A percentile compares a stretch with the other conserved stretches of the same genome.
Evolutionary conservation across 1,140 invertebrate genomes (phyloP).

Genomic region (Meloidogyne floridensis): DNA sequence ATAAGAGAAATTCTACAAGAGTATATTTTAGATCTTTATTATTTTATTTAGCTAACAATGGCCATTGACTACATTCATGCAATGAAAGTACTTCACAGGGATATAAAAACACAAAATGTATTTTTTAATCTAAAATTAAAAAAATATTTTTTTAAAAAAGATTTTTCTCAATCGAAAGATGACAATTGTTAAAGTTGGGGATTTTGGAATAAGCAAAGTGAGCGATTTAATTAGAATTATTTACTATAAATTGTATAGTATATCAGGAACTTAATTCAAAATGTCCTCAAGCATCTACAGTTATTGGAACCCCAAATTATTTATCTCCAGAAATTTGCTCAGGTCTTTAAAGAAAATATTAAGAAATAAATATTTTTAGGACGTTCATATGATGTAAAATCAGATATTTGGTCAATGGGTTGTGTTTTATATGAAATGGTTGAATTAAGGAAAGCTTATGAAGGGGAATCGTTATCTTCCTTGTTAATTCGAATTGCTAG

Average conservation of each 20-base stretch:
- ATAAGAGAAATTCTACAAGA: no score
- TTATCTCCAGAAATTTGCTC: slow-evolving; percentile 82
- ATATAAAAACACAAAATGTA: slow-evolving; percentile 70
- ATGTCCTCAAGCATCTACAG: slow-evolving; percentile 44
- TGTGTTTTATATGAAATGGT: slow-evolving; percentile 80
- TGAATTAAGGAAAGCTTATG: slow-evolving; percentile 72
- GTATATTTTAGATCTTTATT: not conserved
- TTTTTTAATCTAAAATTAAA: not conserved
- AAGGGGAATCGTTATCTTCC: slow-evolving; percentile 66
- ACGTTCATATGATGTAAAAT: slow-evolving; percentile 74
- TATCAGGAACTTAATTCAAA: slow-evolving; percentile 29
- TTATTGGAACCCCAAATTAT: slow-evolving; percentile 81
- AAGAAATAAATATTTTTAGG: slow-evolving; percentile 16
- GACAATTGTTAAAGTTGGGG: slow-evolving; percentile 46
- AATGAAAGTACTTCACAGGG: slow-evolving; percentile 70
- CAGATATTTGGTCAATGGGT: slow-evolving; percentile 83
- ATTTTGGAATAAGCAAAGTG: slow-evolving; percentile 49
- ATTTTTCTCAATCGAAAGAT: slow-evolving; percentile 74
- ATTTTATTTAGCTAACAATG: slow-evolving; percentile 67
- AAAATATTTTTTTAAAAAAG: slow-evolving; percentile 9
- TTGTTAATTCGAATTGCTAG: slow-evolving; percentile 41
- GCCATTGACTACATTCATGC: slow-evolving; percentile 71
- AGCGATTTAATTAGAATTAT: not conserved
- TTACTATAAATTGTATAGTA: slow-evolving; percentile 11
- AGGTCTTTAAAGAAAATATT: slow-evolving; percentile 67